Evolutionary conservation across 2,113 vertebrate species (phyloP).

Genomic region (Amazona guildingii): DNA sequence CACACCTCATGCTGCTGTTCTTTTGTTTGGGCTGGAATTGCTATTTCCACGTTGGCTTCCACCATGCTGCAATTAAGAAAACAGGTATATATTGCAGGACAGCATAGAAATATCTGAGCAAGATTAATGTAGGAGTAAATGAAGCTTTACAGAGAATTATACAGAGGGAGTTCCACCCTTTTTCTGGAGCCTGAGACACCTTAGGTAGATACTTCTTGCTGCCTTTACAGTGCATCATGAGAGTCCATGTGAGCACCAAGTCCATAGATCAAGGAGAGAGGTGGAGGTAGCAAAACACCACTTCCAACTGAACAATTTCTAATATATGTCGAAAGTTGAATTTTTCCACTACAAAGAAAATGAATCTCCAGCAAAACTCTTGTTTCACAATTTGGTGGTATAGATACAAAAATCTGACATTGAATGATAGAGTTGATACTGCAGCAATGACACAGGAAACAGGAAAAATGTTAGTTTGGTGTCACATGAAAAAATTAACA

Average conservation of each 20-base stretch:
- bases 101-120: neutral
- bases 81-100: neutral
- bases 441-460: neutral
- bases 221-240: neutral
- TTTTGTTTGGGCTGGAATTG: neutral
- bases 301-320: neutral
- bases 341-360: neutral
- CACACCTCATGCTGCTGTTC: neutral
- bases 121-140: neutral
- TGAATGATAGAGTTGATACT: neutral
- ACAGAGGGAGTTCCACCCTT: neutral
- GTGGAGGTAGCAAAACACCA: neutral
- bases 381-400: neutral
- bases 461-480: neutral
- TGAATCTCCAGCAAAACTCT: neutral
- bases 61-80: neutral
- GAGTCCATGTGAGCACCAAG: accelerated
- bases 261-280: neutral
- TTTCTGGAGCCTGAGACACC: neutral
- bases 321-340: neutral
- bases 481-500: neutral
- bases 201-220: neutral
- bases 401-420: neutral
- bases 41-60: neutral
- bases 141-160: neutral